Conservation (phyloP, 2,888 invertebrate species). For the Oscheius onirici region DNA sequence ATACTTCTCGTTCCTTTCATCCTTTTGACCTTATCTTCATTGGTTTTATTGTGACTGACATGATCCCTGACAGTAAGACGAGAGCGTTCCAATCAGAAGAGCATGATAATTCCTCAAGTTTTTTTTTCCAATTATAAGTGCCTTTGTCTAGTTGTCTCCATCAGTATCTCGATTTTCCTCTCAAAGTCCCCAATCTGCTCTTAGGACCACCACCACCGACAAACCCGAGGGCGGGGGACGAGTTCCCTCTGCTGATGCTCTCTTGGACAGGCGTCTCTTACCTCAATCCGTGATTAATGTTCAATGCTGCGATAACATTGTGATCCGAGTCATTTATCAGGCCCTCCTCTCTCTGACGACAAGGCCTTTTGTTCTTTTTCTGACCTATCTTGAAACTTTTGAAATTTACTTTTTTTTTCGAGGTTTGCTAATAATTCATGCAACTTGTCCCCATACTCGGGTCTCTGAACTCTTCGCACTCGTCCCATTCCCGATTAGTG, state of each 20-base stretch:
- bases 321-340: slow-evolving; percentile 25
- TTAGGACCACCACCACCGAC: slow-evolving; percentile 10
- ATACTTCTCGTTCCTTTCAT: no score
- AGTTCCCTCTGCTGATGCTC: not conserved
- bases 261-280: slow-evolving; percentile 16
- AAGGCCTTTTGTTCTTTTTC: not conserved
- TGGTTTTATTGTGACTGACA: no score
- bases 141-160: no score
- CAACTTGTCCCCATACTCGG: not conserved
- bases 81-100: no score
- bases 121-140: no score
- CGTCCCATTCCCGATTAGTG: no score
- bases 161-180: not conserved
- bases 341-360: slow-evolving; percentile 3
- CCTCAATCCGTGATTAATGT: slow-evolving; percentile 32
- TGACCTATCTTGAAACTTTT: not conserved
- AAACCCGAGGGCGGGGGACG: slow-evolving; percentile 4
- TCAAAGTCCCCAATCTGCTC: not conserved
- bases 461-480: no score
- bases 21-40: no score
- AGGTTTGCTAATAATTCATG: not conserved
- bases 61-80: no score
- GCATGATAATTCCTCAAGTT: no score
- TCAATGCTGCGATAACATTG: slow-evolving; percentile 32
- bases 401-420: not conserved